Base-by-base conservation (phyloP, 2,113 vertebrate species). In the Hymenochirus boettgeri region DNA sequence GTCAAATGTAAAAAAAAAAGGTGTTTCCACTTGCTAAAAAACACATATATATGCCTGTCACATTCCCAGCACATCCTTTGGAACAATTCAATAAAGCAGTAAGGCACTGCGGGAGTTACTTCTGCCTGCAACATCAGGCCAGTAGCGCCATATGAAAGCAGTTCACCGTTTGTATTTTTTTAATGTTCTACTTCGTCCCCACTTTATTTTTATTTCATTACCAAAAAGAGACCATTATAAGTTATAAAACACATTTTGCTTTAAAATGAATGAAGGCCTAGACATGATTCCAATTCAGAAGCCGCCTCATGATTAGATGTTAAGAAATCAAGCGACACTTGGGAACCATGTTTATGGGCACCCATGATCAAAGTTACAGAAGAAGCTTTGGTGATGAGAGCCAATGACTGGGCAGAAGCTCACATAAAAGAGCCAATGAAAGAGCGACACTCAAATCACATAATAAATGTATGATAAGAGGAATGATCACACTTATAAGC, bases 51-150 rank as follows among this genome's bases (percentile, higher is more conserved):
- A 27, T 23, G 29, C 27, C 52, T 57, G 48, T 58, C 39, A 37
- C 45, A 18, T 45, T 57, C 63, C 52, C 37, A 23, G 23, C 8
- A 19, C 54, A 21, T 39, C 45, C 15, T 19, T 25, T 26, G 21
- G 26, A 23, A 25, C 24, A 15, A n/a, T 12, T 21, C 3, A 8
- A 18, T 7, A 5, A 17, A 37, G 55, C 56, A 29, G 5, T 51
- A 59, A 67, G 65, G 65, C 47, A 59, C 56, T 39, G 27, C 12
- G 18, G 64, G 55, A 52, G 45, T 51, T 37, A 48, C 15, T 3
- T 23, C 46, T 42, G 31, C 64, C 10, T 47, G 62, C 33, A 31
- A 48, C 17, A 35, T 21, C 21, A 57, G 17, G 9, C 26, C 23
- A 39, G 46, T 5, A n/a, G 13, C 17, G 17, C 26, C 6, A 12